Evolutionary conservation across 2,888 invertebrate genomes (phyloP), one percentile per base, ranked within the genome.

Genomic region (Agrochola lota): DNA sequence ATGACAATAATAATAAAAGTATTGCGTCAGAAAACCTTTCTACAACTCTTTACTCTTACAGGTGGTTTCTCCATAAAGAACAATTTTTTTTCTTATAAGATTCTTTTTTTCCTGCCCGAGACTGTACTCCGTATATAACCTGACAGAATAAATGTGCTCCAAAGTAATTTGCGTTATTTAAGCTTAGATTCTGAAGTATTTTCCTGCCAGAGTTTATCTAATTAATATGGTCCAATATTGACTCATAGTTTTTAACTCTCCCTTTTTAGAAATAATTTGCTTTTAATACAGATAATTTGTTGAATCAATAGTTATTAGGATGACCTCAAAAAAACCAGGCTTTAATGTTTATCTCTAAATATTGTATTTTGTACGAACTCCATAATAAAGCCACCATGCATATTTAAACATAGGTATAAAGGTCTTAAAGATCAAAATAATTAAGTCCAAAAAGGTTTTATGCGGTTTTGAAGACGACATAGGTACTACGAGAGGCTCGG

Each of bases 1-100:
- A 60, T 78, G 64, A 46, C 73, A 80, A 0, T 26, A 60, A 35
- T 8, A 26, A 46, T 49, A 9, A 7, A 20, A 17, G 12, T 74
- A 73, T 73, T 83, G 72, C 84, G 62, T 83, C 83, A 83, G 75
- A 84, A 72, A 78, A 35, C 17, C 11, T 57, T 0, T 7, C 12
- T 2, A n/a, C 30, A 15, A n/a, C 8, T 30, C 0, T 30, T 15
- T 1, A 12, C 5, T 26, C 7, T 15, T 46, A 9, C 7, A 15
- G 20, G 1, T 63, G 43, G 30, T 7, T 74, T 80, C 68, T 35
- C 43, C 9, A 8, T 17, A 52, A 0, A 1, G 5, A n/a, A 30
- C 26, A n/a, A 17, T 7, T 9, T 20, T 52, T 26, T 23, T 63
- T 78, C 79, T 43, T 23, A 26, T 30, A 15, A 4, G 40, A 52